Percentiles rank a stretch among this genome's conserved stretches.
phyloP scores from a whole-genome alignment of 2,888 invertebrate species.

The Oithona nana region DNA sequence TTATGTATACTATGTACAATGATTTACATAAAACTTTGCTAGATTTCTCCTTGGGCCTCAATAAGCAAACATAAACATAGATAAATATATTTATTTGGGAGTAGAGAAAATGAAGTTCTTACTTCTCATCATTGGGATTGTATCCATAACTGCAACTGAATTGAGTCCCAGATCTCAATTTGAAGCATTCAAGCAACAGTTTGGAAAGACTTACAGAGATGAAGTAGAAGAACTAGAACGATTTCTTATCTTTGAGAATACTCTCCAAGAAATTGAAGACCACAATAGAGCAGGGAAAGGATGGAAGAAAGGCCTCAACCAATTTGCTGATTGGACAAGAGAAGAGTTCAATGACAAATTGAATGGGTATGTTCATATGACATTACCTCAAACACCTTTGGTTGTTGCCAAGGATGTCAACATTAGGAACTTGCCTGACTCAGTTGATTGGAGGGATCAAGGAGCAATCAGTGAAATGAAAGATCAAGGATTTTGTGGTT shows the following conservation, averaged over 20 bases:
- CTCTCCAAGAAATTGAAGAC: not conserved
- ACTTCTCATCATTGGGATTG: no score
- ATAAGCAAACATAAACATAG: no score
- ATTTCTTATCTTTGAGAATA: constrained; percentile 1
- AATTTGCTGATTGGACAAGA: constrained; percentile 12
- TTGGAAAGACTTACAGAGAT: not conserved
- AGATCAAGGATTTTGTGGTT: constrained; percentile 32
- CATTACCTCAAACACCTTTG: not conserved
- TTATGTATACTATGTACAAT: no score
- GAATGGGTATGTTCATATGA: not conserved
- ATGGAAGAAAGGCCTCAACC: not conserved
- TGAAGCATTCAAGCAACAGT: constrained; percentile 1
- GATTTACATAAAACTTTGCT: no score
- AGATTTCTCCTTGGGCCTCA: no score
- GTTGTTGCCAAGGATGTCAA: not conserved
- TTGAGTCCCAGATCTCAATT: constrained; percentile 1
- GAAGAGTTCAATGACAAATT: not conserved
- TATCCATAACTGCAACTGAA: no score
- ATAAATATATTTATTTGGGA: no score
- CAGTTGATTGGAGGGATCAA: constrained; percentile 27
- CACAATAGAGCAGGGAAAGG: not conserved
- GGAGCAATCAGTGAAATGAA: constrained; percentile 28
- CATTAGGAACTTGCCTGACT: constrained; percentile 22
- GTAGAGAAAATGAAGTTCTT: no score
- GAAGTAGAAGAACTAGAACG: not conserved